A percentile compares a stretch with the other conserved stretches of the same genome.
Conservation (phyloP, 2,113 vertebrate species). For the Gnathonemus longibarbis region DNA sequence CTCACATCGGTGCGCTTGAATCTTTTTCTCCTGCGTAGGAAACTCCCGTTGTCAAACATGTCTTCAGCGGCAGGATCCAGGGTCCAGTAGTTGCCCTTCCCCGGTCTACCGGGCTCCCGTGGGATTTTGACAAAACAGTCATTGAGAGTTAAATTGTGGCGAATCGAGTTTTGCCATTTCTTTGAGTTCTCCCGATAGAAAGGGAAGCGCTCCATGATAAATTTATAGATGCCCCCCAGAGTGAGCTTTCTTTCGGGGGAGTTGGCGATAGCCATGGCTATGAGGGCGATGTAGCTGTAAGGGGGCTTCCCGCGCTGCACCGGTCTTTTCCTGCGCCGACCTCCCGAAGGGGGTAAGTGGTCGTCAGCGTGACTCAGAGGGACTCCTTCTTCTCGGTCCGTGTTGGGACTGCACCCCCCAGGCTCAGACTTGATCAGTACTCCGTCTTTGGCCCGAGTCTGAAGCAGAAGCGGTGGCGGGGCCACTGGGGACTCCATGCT, state of each 20-base stretch:
- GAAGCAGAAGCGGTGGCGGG: slow-evolving; percentile 47
- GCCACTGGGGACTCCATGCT: slow-evolving; percentile 61
- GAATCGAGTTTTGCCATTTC: slow-evolving; percentile 85
- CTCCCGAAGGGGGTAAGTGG: slow-evolving; percentile 58
- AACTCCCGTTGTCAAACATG: slow-evolving; percentile 83
- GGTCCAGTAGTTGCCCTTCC: slow-evolving; percentile 81
- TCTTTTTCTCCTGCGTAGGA: slow-evolving; percentile 69
- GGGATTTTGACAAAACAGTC: slow-evolving; percentile 83
- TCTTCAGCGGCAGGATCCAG: slow-evolving; percentile 76
- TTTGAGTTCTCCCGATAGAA: slow-evolving; percentile 95
- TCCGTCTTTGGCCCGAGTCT: slow-evolving; percentile 52
- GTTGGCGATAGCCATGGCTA: slow-evolving; percentile 94
- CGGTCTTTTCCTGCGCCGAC: slow-evolving; percentile 83
- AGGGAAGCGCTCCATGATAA: slow-evolving; percentile 94
- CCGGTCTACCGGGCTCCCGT: slow-evolving; percentile 72
- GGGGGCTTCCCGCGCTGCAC: slow-evolving; percentile 90
- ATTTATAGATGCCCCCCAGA: slow-evolving; percentile 90
- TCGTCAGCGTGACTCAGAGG: slow-evolving; percentile 57
- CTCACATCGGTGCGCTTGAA: slow-evolving; percentile 82
- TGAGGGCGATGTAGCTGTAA: slow-evolving; percentile 95
- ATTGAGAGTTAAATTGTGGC: slow-evolving; percentile 79
- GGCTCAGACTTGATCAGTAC: slow-evolving; percentile 68
- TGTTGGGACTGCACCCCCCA: slow-evolving; percentile 47
- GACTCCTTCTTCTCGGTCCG: slow-evolving; percentile 44
- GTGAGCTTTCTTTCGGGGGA: slow-evolving; percentile 90